Conservation (phyloP, 2,113 vertebrate genomes). For the Uria lomvia region DNA sequence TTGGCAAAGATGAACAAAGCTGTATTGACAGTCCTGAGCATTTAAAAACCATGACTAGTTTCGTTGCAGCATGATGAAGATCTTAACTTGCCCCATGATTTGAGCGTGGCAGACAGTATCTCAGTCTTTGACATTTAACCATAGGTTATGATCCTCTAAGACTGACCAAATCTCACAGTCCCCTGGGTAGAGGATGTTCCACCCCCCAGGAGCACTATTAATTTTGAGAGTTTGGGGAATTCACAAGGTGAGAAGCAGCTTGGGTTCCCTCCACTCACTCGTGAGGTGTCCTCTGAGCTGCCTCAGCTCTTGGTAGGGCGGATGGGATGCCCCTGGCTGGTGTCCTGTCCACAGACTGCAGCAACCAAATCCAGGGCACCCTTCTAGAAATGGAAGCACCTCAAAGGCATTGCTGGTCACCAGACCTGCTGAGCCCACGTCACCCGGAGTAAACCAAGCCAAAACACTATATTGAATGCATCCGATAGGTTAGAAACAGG, state of each 20-base stretch:
- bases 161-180: not conserved
- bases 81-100: not conserved
- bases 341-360: not conserved
- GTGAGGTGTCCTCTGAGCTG: not conserved
- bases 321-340: not conserved
- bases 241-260: not conserved
- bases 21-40: not conserved
- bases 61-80: accelerated
- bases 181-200: not conserved
- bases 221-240: not conserved
- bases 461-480: not conserved
- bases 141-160: not conserved
- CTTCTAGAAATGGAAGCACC: not conserved
- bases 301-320: accelerated
- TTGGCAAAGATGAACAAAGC: not conserved
- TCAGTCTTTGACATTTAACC: not conserved
- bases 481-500: not conserved
- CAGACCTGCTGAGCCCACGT: not conserved
- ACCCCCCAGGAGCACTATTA: not conserved
- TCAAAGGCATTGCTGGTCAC: not conserved
- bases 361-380: not conserved
- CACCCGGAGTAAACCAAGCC: not conserved
- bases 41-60: not conserved
- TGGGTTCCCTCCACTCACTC: not conserved
- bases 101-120: not conserved